Evolutionary conservation across 2,888 invertebrate genomes (phyloP).

Genomic region (Cordylochernes scorpioides): DNA sequence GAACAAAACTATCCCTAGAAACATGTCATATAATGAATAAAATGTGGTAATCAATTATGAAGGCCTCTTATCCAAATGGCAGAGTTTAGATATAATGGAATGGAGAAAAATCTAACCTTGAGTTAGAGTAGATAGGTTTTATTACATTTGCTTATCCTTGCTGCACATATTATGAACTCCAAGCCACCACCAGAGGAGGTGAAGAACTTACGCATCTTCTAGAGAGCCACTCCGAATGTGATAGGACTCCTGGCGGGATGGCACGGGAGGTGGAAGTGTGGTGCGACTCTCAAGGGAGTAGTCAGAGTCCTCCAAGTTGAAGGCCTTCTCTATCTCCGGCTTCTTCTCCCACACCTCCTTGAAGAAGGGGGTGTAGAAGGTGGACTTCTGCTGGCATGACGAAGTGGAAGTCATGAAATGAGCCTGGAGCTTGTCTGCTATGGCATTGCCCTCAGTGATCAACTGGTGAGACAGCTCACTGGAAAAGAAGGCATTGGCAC

Average conservation of each 20-base stretch:
- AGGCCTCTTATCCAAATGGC: too few species aligned
- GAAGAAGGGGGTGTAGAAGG: slow-evolving; percentile 81
- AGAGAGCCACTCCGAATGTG: slow-evolving; percentile 14
- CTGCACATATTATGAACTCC: too few species aligned
- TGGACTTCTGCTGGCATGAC: slow-evolving; percentile 25
- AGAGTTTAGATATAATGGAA: too few species aligned
- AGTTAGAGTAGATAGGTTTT: too few species aligned
- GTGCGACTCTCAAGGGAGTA: slow-evolving; percentile 12
- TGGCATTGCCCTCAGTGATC: slow-evolving; percentile 71
- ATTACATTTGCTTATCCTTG: too few species aligned
- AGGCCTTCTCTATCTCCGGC: slow-evolving; percentile 73
- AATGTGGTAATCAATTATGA: too few species aligned
- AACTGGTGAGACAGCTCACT: slow-evolving; percentile 65
- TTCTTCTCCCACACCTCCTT: slow-evolving; percentile 88
- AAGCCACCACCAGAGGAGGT: too few species aligned
- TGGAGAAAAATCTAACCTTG: too few species aligned
- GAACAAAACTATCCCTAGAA: too few species aligned
- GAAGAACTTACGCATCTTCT: slow-evolving; percentile 9
- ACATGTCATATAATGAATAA: too few species aligned
- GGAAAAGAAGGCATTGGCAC: slow-evolving; percentile 64
- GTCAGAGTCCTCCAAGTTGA: slow-evolving; percentile 49
- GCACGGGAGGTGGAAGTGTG: slow-evolving; percentile 15
- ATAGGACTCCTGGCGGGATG: slow-evolving; percentile 16
- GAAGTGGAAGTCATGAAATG: slow-evolving; percentile 66
- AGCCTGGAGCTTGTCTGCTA: slow-evolving; percentile 61